Percentiles rank a stretch among this genome's conserved stretches.
phyloP scores from a whole-genome alignment of 2,113 vertebrate species.

The Nestor notabilis region DNA sequence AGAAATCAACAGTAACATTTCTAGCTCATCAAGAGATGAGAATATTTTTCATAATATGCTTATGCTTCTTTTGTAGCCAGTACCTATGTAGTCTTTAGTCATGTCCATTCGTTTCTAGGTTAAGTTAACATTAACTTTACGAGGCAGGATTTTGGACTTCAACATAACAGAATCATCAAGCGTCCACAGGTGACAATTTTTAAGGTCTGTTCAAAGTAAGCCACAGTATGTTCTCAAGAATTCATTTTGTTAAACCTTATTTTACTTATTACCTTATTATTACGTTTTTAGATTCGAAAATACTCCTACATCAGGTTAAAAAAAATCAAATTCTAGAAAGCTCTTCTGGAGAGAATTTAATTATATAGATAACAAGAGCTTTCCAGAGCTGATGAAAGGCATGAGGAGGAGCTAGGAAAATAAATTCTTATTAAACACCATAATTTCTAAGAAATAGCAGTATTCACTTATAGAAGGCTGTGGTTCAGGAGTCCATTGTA shows the following conservation, averaged over 20 bases:
- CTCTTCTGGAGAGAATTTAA: not conserved
- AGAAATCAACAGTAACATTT: not conserved
- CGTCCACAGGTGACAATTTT: not conserved
- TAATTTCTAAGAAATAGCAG: not conserved
- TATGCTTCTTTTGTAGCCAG: not conserved
- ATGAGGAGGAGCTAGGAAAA: not conserved
- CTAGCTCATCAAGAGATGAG: not conserved
- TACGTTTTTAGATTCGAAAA: not conserved
- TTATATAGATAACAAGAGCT: not conserved
- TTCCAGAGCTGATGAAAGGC: not conserved
- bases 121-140: not conserved
- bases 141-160: not conserved
- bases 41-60: not conserved
- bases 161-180: not conserved
- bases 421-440: not conserved
- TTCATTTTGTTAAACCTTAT: not conserved
- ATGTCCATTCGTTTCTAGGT: not conserved
- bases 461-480: not conserved
- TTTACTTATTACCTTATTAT: too few species aligned
- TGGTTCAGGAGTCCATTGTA: not conserved
- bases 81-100: not conserved
- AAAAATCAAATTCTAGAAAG: not conserved
- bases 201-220: not conserved
- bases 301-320: not conserved
- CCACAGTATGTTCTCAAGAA: not conserved